phyloP scores from a whole-genome alignment of 1,140 invertebrate genomes.

The Heliothis virescens region DNA sequence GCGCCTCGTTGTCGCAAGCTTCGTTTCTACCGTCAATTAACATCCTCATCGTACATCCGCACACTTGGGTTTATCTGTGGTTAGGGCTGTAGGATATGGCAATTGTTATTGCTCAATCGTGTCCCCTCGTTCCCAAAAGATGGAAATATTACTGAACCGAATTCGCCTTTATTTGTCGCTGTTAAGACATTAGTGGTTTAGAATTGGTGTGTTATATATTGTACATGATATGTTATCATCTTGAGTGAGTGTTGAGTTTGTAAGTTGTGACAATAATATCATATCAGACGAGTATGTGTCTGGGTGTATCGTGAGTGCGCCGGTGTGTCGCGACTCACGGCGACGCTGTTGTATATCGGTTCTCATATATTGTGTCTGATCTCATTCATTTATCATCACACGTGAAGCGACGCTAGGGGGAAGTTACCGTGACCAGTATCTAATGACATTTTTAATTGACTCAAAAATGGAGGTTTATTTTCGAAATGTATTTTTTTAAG shows the following conservation, averaged over 20 bases:
- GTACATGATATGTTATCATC: constrained; percentile 9
- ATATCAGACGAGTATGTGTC: constrained; percentile 57
- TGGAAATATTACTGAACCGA: not conserved
- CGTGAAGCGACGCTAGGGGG: constrained; percentile 13
- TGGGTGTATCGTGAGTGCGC: constrained; percentile 3
- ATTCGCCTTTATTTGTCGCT: not conserved
- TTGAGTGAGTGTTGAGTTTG: constrained; percentile 34
- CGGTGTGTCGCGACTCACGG: constrained; percentile 5
- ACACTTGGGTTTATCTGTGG: constrained; percentile 37
- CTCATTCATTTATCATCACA: constrained; percentile 54
- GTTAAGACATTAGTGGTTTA: not conserved
- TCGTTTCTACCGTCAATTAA: constrained; percentile 38
- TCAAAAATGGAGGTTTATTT: constrained; percentile 4
- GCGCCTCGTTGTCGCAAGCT: too few relatives aligned
- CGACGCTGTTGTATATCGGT: constrained; percentile 11
- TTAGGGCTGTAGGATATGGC: constrained; percentile 37
- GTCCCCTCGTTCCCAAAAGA: constrained; percentile 6
- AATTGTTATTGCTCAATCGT: constrained; percentile 28
- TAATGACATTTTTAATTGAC: constrained; percentile 27
- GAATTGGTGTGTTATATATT: not conserved
- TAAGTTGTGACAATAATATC: constrained; percentile 65
- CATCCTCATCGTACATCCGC: constrained; percentile 35
- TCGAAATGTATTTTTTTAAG: constrained; percentile 35
- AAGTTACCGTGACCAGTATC: constrained; percentile 43
- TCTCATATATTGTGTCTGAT: constrained; percentile 49